Base-by-base conservation (phyloP, 2,113 vertebrate genomes). In the Osmerus mordax region DNA sequence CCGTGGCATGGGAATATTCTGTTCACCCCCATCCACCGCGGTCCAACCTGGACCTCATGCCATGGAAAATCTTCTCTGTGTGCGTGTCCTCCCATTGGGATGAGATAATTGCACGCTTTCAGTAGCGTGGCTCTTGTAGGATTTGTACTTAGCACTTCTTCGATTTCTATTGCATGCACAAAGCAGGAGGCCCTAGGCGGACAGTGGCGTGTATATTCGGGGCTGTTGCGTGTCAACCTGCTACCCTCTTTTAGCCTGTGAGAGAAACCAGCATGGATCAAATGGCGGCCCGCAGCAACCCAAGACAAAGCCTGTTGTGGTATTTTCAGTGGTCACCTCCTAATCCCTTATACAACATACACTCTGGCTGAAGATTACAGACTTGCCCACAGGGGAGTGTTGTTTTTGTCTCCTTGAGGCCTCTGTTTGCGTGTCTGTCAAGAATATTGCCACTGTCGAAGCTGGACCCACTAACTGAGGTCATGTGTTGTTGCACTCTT, bases 111-210 rank as follows among this genome's bases (percentile, higher is more conserved):
- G 78, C 25, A 88, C 2, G 79, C 76, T 88, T 59, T 9, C 28
- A 64, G 65, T 74, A 65, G 69, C 72, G 73, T 70, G 78, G 79
- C 78, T 86, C 71, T 80, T 72, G 79, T 72, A 76, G 78, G 71
- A 88, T 88, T 89, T 87, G 81, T 78, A 83, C 60, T 85, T 81
- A 70, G 78, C 77, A 77, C 78, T 82, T 86, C 71, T 70, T 63
- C 67, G 32, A 67, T 60, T 80, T 53, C 75, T 54, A 72, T 77
- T 75, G 83, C 63, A 82, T 75, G 54, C 36, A 36, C 6, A 47
- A 65, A 71, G 53, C 41, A 12, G 41, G 73, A 75, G 78, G 67
- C 41, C 65, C 47, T 65, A 36, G 16, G 41, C 41, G 9, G 6
- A 70, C 47, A 23, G 23, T 76, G 74, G 54, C 51, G 56, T 81